These are phyloP conservation scores for Gallinago nigripennis DNA, from an alignment of 2,797 vertebrate species.

Conservation along the genomic window DNA sequence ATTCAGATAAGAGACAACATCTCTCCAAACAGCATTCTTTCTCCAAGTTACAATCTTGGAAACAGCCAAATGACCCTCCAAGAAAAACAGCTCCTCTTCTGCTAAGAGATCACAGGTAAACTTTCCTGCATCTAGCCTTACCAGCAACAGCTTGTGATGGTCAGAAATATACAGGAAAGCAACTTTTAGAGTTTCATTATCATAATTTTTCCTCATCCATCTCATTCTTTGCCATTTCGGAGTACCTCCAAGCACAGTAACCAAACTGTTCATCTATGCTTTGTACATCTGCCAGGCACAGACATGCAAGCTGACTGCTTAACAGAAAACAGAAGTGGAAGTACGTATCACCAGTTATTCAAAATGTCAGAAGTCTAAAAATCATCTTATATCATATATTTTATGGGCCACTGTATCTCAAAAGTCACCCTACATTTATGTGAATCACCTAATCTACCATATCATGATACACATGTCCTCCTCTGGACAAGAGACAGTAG, in stretches of 20 bases:
- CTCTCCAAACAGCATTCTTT: background rate
- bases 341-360: background rate
- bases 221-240: background rate
- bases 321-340: background rate
- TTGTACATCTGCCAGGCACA: constrained; percentile 12
- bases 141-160: background rate
- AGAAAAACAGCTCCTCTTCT: background rate
- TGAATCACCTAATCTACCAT: background rate
- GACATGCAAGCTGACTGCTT: background rate
- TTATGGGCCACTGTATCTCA: background rate
- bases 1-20: background rate
- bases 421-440: background rate
- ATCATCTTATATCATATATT: background rate
- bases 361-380: background rate
- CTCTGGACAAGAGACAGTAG: background rate
- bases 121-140: background rate
- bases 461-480: background rate
- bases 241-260: background rate
- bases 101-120: background rate
- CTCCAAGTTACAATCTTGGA: background rate
- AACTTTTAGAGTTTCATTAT: background rate
- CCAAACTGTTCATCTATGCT: background rate
- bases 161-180: background rate
- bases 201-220: background rate
- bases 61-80: background rate